phyloP scores from a whole-genome alignment of 2,113 vertebrate species.

The Corvus hawaiiensis region DNA sequence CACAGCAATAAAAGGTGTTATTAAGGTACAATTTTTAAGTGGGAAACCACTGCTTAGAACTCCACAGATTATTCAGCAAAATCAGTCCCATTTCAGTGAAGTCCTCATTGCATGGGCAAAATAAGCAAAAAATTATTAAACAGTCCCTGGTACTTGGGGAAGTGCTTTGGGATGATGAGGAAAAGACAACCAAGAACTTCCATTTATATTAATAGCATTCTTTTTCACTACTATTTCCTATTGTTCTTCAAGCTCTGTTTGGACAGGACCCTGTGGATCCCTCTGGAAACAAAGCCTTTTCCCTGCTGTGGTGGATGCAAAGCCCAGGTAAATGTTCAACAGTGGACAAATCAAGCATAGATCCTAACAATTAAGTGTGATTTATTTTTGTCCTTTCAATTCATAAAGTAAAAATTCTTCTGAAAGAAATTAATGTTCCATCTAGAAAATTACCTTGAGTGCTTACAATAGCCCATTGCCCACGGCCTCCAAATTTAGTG shows the following conservation, averaged over 20 bases:
- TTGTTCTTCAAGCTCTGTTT: not conserved
- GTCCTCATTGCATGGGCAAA: not conserved
- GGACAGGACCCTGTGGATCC: not conserved
- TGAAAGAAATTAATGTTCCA: not conserved
- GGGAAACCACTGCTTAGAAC: not conserved
- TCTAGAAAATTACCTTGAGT: not conserved
- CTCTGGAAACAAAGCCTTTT: not conserved
- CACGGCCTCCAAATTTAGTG: not conserved
- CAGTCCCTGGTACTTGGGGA: not conserved
- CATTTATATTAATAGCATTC: not conserved
- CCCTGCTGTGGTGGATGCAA: not conserved
- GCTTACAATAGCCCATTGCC: not conserved
- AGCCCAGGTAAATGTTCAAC: not conserved
- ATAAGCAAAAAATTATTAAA: not conserved
- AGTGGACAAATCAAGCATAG: not conserved
- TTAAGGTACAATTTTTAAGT: not conserved
- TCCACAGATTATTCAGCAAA: not conserved
- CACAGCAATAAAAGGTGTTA: not conserved
- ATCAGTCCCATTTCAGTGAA: not conserved
- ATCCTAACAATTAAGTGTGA: not conserved
- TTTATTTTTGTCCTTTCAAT: not conserved
- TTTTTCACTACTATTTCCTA: not conserved
- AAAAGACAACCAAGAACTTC: not conserved
- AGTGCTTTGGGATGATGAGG: not conserved
- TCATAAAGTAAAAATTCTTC: not conserved